Evolutionary conservation across 2,797 vertebrate species (phyloP).

Genomic region (Remorina albescens): DNA sequence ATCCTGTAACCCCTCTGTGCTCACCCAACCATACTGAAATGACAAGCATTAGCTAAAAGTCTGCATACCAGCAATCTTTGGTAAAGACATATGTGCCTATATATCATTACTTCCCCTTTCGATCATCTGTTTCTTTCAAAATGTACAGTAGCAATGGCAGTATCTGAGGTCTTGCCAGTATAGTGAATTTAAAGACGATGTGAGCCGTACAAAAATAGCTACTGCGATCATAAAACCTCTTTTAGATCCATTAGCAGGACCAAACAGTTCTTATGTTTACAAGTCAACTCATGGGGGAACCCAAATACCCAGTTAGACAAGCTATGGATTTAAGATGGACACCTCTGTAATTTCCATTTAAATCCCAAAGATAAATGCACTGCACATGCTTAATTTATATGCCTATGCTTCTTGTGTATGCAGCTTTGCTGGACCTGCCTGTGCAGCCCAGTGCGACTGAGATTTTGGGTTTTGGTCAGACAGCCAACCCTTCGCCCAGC

Average conservation of each 20-base stretch:
- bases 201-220: conserved; percentile 6
- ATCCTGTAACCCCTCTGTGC: neutral
- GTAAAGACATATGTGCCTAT: too few relatives aligned
- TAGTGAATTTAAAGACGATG: conserved; percentile 23
- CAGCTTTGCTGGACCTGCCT: conserved; percentile 77
- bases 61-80: too few relatives aligned
- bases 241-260: neutral
- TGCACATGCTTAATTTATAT: neutral
- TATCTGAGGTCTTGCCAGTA: neutral
- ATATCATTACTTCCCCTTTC: too few relatives aligned
- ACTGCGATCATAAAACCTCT: neutral
- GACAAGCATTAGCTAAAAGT: too few relatives aligned
- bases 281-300: neutral
- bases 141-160: neutral
- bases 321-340: neutral
- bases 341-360: neutral
- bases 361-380: neutral
- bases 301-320: neutral
- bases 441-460: conserved; percentile 88
- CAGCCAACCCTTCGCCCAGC: conserved; percentile 77
- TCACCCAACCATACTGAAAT: neutral
- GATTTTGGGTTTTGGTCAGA: conserved; percentile 92
- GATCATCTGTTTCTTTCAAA: too few relatives aligned
- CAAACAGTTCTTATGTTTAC: neutral
- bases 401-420: neutral